Evolutionary conservation across 2,797 vertebrate species (phyloP).

Genomic region (Fistularia commersonii): DNA sequence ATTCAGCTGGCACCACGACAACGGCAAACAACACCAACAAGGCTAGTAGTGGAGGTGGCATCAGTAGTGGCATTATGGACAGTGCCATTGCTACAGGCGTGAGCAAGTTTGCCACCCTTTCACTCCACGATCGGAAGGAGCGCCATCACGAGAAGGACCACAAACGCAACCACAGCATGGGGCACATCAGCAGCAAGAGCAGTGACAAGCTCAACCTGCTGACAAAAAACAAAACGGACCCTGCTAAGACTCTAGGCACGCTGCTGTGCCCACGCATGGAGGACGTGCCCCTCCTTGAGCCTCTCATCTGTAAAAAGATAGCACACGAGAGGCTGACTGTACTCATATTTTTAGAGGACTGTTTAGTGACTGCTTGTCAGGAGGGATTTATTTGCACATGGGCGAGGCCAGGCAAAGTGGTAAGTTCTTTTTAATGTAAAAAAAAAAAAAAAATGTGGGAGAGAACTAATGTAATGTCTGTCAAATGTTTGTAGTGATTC

Average conservation of each 20-base stretch:
- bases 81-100: slow-evolving; percentile 88
- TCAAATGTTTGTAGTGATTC: slow-evolving; percentile 4
- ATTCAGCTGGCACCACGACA: slow-evolving; percentile 81
- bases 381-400: slow-evolving; percentile 99
- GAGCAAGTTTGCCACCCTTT: slow-evolving; percentile 94
- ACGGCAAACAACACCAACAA: slow-evolving; percentile 86
- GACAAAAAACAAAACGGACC: slow-evolving; percentile 91
- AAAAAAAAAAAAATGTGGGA: slow-evolving; percentile 35
- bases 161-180: slow-evolving; percentile 98
- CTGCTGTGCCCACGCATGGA: slow-evolving; percentile 95
- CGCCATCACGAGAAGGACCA: slow-evolving; percentile 96
- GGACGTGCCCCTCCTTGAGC: slow-evolving; percentile 95
- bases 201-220: slow-evolving; percentile 97
- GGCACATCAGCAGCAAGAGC: slow-evolving; percentile 98
- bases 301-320: slow-evolving; percentile 99
- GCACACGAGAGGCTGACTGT: slow-evolving; percentile 98
- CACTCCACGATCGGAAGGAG: slow-evolving; percentile 95
- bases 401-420: slow-evolving; percentile 99
- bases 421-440: slow-evolving; percentile 81
- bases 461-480: slow-evolving; percentile 18
- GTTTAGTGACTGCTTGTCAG: slow-evolving; percentile 99
- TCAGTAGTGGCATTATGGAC: slow-evolving; percentile 75
- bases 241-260: slow-evolving; percentile 95
- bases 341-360: slow-evolving; percentile 98
- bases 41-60: slow-evolving; percentile 43